Conservation (phyloP, 2,888 invertebrate genomes). For the Acleris sparsana region DNA sequence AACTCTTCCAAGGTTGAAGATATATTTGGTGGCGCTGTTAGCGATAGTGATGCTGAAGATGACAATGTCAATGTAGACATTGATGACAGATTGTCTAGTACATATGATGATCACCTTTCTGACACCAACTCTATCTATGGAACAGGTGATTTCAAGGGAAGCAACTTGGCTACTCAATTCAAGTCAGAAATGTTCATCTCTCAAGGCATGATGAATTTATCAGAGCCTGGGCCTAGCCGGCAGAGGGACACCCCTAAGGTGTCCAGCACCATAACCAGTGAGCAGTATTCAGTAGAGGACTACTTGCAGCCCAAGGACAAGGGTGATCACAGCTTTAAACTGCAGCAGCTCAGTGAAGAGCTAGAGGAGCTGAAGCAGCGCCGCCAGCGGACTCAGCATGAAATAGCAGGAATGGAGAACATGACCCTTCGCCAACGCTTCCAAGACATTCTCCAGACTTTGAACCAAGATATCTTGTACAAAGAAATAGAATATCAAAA, state of each 20-base stretch:
- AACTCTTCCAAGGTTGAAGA: conserved; percentile 70
- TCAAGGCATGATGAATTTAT: conserved; percentile 34
- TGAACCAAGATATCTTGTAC: conserved; percentile 88
- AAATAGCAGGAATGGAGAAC: conserved; percentile 91
- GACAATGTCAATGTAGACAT: conserved; percentile 89
- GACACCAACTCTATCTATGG: conserved; percentile 71
- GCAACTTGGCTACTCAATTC: conserved; percentile 49
- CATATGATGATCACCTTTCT: conserved; percentile 87
- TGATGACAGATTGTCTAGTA: conserved; percentile 87
- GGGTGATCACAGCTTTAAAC: conserved; percentile 78
- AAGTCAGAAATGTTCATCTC: conserved; percentile 51
- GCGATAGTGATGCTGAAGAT: conserved; percentile 90
- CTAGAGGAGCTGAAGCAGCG: conserved; percentile 87
- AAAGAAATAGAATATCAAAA: conserved; percentile 84
- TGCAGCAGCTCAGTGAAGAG: conserved; percentile 87
- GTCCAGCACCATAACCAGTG: conserved; percentile 27
- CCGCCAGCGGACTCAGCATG: conserved; percentile 88
- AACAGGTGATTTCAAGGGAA: conserved; percentile 41
- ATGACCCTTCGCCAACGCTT: conserved; percentile 90
- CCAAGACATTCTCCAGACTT: conserved; percentile 88
- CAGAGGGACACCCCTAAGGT: conserved; percentile 15
- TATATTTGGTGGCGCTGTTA: conserved; percentile 94
- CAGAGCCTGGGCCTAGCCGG: conserved; percentile 22
- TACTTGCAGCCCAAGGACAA: conserved; percentile 43
- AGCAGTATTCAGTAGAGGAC: conserved; percentile 36